A percentile compares a stretch with the other conserved stretches of the same genome.
Conservation (phyloP, 2,113 vertebrate species). For the Gobius niger region DNA sequence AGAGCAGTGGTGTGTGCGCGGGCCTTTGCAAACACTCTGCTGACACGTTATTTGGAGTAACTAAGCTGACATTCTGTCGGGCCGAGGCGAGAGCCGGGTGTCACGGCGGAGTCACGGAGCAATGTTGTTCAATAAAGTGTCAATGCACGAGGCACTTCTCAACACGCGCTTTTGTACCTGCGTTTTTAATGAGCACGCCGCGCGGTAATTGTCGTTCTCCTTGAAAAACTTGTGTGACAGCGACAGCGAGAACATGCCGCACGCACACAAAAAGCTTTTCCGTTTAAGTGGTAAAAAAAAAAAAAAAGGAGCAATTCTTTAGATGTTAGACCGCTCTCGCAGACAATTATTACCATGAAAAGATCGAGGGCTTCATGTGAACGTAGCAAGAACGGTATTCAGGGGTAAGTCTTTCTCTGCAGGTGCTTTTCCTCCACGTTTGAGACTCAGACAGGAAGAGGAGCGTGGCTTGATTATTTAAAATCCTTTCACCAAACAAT, state of each 20-base stretch:
- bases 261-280: neutral
- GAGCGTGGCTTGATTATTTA: too few species aligned
- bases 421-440: too few species aligned
- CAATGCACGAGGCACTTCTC: neutral
- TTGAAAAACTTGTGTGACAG: neutral
- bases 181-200: slow-evolving; percentile 1
- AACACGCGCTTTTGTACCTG: neutral
- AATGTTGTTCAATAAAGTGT: neutral
- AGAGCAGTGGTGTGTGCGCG: slow-evolving; percentile 11
- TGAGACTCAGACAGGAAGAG: too few species aligned
- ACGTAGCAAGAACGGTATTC: too few species aligned
- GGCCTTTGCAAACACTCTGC: slow-evolving; percentile 9
- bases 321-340: too few species aligned
- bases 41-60: slow-evolving; percentile 19
- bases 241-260: neutral
- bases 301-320: too few species aligned
- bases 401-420: too few species aligned
- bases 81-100: slow-evolving; percentile 1
- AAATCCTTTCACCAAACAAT: too few species aligned
- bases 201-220: neutral
- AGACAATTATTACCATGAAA: too few species aligned
- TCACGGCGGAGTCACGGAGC: slow-evolving; percentile 1
- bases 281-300: too few species aligned
- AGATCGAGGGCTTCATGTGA: too few species aligned
- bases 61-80: slow-evolving; percentile 18